Conservation (phyloP, 1,140 invertebrate species). For the Phthorimaea operculella region DNA sequence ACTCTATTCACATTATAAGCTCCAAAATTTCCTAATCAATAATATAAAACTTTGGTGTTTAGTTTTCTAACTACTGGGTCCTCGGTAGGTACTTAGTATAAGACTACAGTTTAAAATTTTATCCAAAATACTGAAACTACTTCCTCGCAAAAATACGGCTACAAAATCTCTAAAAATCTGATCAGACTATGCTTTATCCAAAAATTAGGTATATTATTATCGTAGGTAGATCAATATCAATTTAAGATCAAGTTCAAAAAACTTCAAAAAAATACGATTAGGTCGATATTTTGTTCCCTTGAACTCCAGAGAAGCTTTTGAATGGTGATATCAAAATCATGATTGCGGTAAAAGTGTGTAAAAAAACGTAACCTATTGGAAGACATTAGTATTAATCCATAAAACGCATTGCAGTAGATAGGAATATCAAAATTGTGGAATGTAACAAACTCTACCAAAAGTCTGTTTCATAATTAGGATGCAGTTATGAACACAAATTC, state of each 20-base stretch:
- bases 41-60: conserved; percentile 59
- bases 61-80: conserved; percentile 58
- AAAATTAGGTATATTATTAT: conserved; percentile 27
- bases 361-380: conserved; percentile 62
- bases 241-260: conserved; percentile 28
- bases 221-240: background rate
- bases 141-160: conserved; percentile 55
- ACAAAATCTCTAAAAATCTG: conserved; percentile 49
- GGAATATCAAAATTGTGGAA: conserved; percentile 36
- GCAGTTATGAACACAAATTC: conserved; percentile 45
- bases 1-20: conserved; percentile 41
- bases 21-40: conserved; percentile 43
- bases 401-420: too few relatives aligned
- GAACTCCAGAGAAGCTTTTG: conserved; percentile 15
- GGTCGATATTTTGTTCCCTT: conserved; percentile 57
- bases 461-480: conserved; percentile 24
- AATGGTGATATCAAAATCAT: conserved; percentile 1
- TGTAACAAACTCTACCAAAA: conserved; percentile 22
- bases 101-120: conserved; percentile 42
- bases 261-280: conserved; percentile 52
- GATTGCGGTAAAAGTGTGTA: conserved; percentile 15
- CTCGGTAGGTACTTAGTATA: conserved; percentile 31
- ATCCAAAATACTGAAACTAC: conserved; percentile 60
- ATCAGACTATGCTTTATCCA: conserved; percentile 36
- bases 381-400: conserved; percentile 49